These are phyloP conservation scores for Ceratina japonica DNA, from an alignment of 1,140 invertebrate species.

Conservation along the genomic window DNA sequence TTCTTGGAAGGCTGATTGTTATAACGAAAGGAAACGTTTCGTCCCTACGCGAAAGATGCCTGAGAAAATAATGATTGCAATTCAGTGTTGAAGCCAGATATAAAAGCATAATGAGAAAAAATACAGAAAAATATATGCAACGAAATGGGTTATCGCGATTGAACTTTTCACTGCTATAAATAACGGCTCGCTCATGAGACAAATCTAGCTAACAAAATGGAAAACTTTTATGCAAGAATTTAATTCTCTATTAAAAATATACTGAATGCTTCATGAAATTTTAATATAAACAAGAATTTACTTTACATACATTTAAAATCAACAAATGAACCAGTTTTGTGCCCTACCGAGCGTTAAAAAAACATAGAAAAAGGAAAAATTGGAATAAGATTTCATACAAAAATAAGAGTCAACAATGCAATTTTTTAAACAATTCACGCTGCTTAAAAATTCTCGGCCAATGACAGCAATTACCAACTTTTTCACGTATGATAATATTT, in stretches of 20 bases:
- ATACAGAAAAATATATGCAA: neutral
- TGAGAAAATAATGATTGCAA: neutral
- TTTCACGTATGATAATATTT: too few species aligned
- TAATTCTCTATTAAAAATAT: too few species aligned
- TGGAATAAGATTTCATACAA: too few species aligned
- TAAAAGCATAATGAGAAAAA: neutral
- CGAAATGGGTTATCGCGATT: slow-evolving; percentile 17
- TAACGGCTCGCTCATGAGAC: neutral
- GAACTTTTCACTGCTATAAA: neutral
- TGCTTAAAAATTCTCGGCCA: neutral
- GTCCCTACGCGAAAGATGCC: neutral
- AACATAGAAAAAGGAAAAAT: too few species aligned
- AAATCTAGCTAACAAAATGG: neutral
- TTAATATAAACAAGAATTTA: too few species aligned
- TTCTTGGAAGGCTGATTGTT: neutral
- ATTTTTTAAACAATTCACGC: neutral
- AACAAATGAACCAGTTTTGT: too few species aligned
- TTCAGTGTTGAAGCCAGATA: neutral
- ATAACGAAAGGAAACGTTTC: neutral
- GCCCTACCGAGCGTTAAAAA: too few species aligned
- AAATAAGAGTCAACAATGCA: neutral
- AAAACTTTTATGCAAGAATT: neutral
- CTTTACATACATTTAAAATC: too few species aligned
- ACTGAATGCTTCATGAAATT: too few species aligned
- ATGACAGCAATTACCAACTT: neutral